Base-by-base conservation (phyloP, 2,797 vertebrate species). In the Hoplostethus mediterraneus region DNA sequence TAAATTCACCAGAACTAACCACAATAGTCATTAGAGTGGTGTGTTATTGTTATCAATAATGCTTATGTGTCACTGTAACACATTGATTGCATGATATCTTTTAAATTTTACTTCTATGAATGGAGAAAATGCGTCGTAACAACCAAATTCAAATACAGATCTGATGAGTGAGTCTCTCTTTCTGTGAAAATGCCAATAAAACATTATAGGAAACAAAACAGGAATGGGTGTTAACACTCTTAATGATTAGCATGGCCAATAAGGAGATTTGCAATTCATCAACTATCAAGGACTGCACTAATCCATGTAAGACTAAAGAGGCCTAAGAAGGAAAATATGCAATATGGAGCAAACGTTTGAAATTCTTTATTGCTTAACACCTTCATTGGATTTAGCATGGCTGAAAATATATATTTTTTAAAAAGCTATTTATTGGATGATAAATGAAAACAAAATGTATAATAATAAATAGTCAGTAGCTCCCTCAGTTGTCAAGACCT, bases 1-100 rank as follows among this genome's bases (percentile, higher is more conserved):
- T 89, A 74, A 77, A 87, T 58, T 57, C 8, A 0, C n/a, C 51
- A 42, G 56, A 80, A 82, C 80, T 83, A 89, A 86, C 47, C 58
- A 36, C 45, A 40, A 33, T 11, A 63, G 8, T 38, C 48, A 12
- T 13, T 71, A 64, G 42, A 72, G 31, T 42, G 51, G 25, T 44
- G 67, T 56, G 12, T 30, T 63, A 14, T 9, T 49, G 16, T 8
- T 49, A 21, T 45, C 13, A 45, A 14, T 45, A 1, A 45, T 44
- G 42, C 8, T 6, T 13, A 42, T 42, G 2, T 6, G 21, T 60
- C 21, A 60, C 11, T 60, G 5, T 44, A 21, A 16, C 28, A 60
- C 11, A 40, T 58, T 38, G 12, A 59, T 21, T 45, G 13, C 44
- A 14, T 5, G 16, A 45, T 14, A 45, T 14, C 44, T 45, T 42